phyloP scores from a whole-genome alignment of 2,888 invertebrate genomes.

The Lycophotia porphyrea region DNA sequence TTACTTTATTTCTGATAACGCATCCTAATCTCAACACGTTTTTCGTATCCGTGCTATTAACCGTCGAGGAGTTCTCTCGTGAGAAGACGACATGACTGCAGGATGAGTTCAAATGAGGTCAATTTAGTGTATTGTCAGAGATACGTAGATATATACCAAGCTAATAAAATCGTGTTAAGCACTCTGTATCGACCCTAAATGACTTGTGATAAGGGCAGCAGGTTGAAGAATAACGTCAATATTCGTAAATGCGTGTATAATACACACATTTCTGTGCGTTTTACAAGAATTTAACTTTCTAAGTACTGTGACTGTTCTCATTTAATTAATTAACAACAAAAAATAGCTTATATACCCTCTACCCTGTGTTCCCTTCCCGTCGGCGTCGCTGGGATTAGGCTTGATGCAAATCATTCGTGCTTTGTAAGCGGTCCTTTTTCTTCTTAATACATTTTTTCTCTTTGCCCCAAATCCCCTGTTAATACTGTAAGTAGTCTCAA shows the following conservation, averaged over 20 bases:
- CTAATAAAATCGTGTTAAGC: too few relatives aligned
- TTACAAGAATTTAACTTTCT: background rate
- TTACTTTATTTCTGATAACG: too few relatives aligned
- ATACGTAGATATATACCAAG: too few relatives aligned
- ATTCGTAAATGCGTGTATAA: background rate
- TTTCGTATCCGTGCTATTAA: too few relatives aligned
- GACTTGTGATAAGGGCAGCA: background rate
- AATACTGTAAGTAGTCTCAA: slow-evolving; percentile 10
- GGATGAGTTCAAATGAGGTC: too few relatives aligned
- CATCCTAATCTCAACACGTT: too few relatives aligned
- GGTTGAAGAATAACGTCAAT: background rate
- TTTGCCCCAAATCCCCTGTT: background rate
- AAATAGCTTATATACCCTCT: background rate
- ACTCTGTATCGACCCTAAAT: background rate
- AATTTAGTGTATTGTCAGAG: too few relatives aligned
- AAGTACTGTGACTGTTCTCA: background rate
- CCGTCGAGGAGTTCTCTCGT: too few relatives aligned
- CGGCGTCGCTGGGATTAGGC: background rate
- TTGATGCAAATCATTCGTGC: slow-evolving; percentile 16
- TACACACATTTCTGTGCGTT: too few relatives aligned
- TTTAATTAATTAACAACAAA: background rate
- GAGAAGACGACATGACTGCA: too few relatives aligned
- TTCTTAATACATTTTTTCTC: background rate
- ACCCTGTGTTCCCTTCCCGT: background rate
- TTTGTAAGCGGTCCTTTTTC: slow-evolving; percentile 3